phyloP scores from a whole-genome alignment of 2,113 vertebrate species.

The human region DNA sequence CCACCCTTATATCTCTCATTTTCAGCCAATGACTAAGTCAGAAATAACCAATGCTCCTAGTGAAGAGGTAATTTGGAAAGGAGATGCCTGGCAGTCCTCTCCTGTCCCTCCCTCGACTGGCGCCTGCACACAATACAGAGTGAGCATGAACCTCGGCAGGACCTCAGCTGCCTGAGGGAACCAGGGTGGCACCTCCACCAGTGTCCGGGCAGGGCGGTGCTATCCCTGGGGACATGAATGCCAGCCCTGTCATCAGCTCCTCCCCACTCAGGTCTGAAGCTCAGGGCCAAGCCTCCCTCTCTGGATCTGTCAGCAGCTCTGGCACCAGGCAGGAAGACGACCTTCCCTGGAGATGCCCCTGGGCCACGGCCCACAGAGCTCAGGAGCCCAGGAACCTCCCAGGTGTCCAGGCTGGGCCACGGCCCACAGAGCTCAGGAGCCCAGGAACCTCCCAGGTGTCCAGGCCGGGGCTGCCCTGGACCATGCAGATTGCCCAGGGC shows the following conservation, averaged over 20 bases:
- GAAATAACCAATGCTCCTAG: background rate
- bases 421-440: background rate
- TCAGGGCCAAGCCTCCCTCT: background rate
- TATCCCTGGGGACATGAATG: background rate
- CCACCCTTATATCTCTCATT: background rate
- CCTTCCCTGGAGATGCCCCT: background rate
- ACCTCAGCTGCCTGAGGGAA: fast-evolving
- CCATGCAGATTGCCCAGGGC: background rate
- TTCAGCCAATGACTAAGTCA: background rate
- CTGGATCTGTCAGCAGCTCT: background rate
- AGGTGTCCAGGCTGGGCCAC: no score
- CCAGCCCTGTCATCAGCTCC: background rate
- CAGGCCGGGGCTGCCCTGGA: fast-evolving
- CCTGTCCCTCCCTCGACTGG: fast-evolving
- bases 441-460: background rate
- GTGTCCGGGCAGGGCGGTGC: fast-evolving
- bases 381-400: background rate
- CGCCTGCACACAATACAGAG: background rate
- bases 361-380: background rate
- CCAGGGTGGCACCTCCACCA: background rate
- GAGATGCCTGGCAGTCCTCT: background rate
- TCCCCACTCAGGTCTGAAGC: background rate
- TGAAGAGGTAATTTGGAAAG: background rate
- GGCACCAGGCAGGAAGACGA: background rate
- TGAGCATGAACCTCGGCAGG: fast-evolving